Base-by-base conservation (phyloP, 2,113 vertebrate genomes). In the Rhea americana region DNA sequence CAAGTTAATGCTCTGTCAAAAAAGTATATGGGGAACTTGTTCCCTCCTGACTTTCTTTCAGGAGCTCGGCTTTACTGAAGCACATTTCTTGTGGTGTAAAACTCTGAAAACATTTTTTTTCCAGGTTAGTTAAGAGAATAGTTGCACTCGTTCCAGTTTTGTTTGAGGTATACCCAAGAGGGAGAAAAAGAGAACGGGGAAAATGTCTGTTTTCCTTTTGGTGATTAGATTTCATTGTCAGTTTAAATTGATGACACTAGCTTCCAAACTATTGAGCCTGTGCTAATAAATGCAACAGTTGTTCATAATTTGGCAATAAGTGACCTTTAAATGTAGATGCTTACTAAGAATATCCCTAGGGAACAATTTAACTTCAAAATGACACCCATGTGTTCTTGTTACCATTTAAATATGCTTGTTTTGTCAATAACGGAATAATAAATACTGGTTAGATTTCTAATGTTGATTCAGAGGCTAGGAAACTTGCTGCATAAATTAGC, bases 271-370 rank as follows among this genome's bases (percentile, higher is more conserved):
- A 97, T 98, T 90, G 96, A 98, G 92, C 97, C 92, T 95, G 68
- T 96, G 91, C 86, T 98, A 97, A 98, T 97, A 97, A 98, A 98
- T 98, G 97, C 98, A 98, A 98, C 98, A 98, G 97, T 98, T 98
- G 97, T 97, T 97, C 96, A 97, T 98, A 97, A 96, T 97, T 97
- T 97, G 96, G 97, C 95, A 96, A 95, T 79, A 95, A 97, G 93
- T 98, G 98, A 98, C 98, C 98, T 98, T 98, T 98, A 97, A 97
- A 97, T 96, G 95, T 94, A 97, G 96, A 90, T 20, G 55, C 92
- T 97, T 97, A 93, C 83, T 88, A 94, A 97, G 93, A 86, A 86
- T 94, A 85, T 96, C 98, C 95, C 88, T 90, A 65, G 97, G 97
- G 98, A 97, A 93, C 97, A 97, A 98, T 98, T 98, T 96, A 97